Evolutionary conservation across 2,888 invertebrate genomes (phyloP).

Genomic region (Teleiodes luculella): DNA sequence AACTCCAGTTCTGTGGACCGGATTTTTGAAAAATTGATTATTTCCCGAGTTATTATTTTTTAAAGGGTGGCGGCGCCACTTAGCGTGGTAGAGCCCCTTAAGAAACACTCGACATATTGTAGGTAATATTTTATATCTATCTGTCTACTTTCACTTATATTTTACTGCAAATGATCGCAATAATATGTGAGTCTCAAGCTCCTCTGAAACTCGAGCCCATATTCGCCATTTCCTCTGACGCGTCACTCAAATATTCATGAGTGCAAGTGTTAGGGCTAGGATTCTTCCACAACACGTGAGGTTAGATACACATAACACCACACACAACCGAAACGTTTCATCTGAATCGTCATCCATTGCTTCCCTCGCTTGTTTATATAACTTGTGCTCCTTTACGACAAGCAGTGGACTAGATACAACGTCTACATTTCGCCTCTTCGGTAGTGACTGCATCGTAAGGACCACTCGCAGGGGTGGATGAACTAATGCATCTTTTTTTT

Average conservation of each 20-base stretch:
- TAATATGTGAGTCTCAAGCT: constrained; percentile 6
- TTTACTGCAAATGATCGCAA: constrained; percentile 6
- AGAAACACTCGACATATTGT: no score
- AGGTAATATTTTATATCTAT: no score
- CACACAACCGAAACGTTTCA: not conserved
- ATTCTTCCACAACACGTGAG: constrained; percentile 35
- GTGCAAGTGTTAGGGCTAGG: constrained; percentile 53
- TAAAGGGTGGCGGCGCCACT: no score
- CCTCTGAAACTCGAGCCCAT: constrained; percentile 22
- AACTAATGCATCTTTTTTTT: constrained; percentile 62
- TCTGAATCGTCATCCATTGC: not conserved
- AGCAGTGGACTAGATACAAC: not conserved
- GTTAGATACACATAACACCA: not conserved
- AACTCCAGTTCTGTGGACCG: no score
- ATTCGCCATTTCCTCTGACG: constrained; percentile 52
- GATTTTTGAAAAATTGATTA: no score
- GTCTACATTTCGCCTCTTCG: not conserved
- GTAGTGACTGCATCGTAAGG: constrained; percentile 24
- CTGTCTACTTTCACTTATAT: no score
- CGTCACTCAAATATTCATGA: constrained; percentile 66
- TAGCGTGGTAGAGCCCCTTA: no score
- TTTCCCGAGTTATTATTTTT: no score
- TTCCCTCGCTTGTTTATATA: no score
- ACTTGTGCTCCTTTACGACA: not conserved
- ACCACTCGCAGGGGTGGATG: constrained; percentile 33